phyloP scores from a whole-genome alignment of 2,888 invertebrate species.

The Athalia rosae region DNA sequence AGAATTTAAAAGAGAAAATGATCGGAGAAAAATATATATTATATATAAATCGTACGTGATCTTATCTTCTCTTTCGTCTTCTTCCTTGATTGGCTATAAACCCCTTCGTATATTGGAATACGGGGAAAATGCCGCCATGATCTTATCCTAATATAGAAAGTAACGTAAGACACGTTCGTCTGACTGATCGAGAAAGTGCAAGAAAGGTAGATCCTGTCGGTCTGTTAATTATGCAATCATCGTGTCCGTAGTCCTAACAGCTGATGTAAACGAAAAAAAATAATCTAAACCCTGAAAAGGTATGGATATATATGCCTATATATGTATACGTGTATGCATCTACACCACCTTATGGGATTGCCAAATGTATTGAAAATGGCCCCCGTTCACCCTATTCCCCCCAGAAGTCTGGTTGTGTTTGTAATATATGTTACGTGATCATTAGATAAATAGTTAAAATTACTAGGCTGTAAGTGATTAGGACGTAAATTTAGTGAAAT shows the following conservation, averaged over 20 bases:
- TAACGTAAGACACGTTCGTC: neutral
- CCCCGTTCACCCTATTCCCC: neutral
- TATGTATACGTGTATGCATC: neutral
- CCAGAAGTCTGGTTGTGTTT: slow-evolving; percentile 46
- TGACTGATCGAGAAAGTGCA: slow-evolving; percentile 20
- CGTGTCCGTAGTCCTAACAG: no score
- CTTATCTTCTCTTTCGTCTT: neutral
- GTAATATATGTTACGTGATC: slow-evolving; percentile 53
- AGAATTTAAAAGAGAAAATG: neutral
- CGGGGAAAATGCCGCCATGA: no score
- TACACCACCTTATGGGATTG: slow-evolving; percentile 24
- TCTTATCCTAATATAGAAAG: neutral
- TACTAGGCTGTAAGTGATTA: slow-evolving; percentile 34
- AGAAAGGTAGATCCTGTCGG: neutral
- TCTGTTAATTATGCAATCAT: no score
- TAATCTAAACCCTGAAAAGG: slow-evolving; percentile 21
- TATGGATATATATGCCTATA: no score
- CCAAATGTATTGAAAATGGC: slow-evolving; percentile 26
- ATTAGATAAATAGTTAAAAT: slow-evolving; percentile 54
- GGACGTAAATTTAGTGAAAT: slow-evolving; percentile 36
- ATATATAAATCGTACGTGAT: slow-evolving; percentile 26
- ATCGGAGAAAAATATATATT: neutral
- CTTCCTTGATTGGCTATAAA: no score
- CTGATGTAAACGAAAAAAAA: neutral
- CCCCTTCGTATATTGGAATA: no score